Percentiles rank a stretch among this genome's conserved stretches.
phyloP scores from a whole-genome alignment of 1,140 invertebrate genomes.

The Oreohelix idahoensis region DNA sequence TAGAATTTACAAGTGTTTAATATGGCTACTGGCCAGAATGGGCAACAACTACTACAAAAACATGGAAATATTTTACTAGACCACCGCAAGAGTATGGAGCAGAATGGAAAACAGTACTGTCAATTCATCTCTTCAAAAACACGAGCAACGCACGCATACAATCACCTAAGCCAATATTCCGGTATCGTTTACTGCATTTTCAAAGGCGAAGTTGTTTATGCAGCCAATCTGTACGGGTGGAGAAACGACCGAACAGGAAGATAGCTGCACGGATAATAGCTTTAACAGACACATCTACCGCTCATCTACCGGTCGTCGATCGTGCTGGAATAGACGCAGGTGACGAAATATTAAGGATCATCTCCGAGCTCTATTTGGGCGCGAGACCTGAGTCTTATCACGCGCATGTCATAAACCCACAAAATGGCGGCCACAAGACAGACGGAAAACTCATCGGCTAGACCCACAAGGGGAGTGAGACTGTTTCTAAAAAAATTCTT shows the following conservation, averaged over 20 bases:
- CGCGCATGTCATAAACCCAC: not conserved
- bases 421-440: not conserved
- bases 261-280: not conserved
- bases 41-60: too few relatives aligned
- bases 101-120: too few relatives aligned
- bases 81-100: too few relatives aligned
- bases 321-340: constrained; percentile 13
- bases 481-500: not conserved
- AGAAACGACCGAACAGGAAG: constrained; percentile 4
- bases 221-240: not conserved
- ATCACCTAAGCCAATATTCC: constrained; percentile 1
- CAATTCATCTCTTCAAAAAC: too few relatives aligned
- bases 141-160: not conserved
- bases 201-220: constrained; percentile 6
- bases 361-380: not conserved
- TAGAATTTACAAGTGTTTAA: too few relatives aligned
- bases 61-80: too few relatives aligned
- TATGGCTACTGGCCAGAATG: too few relatives aligned
- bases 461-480: not conserved
- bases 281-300: not conserved
- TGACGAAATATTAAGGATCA: constrained; percentile 15
- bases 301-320: constrained; percentile 7
- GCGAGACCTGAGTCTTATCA: constrained; percentile 5
- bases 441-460: not conserved
- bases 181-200: constrained; percentile 4